Evolutionary conservation across 2,888 invertebrate genomes (phyloP).

Genomic region (Pycnomerus fuliginosus): DNA sequence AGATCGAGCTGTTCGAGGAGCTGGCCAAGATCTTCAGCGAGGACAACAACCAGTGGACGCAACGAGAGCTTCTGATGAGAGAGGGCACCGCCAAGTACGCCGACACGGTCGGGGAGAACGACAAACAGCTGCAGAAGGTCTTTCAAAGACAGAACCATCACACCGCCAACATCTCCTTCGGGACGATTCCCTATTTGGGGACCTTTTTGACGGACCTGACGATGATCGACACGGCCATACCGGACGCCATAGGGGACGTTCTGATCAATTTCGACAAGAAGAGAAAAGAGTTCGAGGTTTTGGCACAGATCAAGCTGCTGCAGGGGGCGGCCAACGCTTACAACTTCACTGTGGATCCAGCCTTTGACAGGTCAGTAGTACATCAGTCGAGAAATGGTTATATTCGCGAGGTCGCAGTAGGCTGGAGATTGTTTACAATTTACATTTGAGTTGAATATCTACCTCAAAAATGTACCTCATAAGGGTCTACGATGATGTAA

Average conservation of each 20-base stretch:
- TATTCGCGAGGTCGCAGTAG: too few species aligned
- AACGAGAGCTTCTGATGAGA: constrained; percentile 88
- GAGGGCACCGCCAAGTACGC: constrained; percentile 99
- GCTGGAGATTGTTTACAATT: too few species aligned
- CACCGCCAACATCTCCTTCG: constrained; percentile 76
- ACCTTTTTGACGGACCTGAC: constrained; percentile 98
- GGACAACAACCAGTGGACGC: constrained; percentile 95
- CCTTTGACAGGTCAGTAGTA: too few species aligned
- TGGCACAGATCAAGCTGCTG: constrained; percentile 94
- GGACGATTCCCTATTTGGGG: constrained; percentile 96
- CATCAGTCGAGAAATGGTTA: too few species aligned
- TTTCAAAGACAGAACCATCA: constrained; percentile 71
- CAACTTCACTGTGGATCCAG: constrained; percentile 78
- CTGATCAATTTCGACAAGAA: constrained; percentile 98
- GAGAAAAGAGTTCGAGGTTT: constrained; percentile 96
- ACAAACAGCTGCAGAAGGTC: constrained; percentile 81
- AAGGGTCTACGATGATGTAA: too few species aligned
- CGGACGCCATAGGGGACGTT: constrained; percentile 77
- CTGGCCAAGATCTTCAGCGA: constrained; percentile 96
- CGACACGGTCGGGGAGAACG: constrained; percentile 85
- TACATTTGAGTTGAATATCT: too few species aligned
- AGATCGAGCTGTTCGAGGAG: constrained; percentile 88
- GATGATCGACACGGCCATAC: constrained; percentile 97
- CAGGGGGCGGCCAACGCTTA: constrained; percentile 97
- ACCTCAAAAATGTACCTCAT: too few species aligned